phyloP scores from a whole-genome alignment of 1,140 invertebrate genomes.

The Harpegnathos saltator region DNA sequence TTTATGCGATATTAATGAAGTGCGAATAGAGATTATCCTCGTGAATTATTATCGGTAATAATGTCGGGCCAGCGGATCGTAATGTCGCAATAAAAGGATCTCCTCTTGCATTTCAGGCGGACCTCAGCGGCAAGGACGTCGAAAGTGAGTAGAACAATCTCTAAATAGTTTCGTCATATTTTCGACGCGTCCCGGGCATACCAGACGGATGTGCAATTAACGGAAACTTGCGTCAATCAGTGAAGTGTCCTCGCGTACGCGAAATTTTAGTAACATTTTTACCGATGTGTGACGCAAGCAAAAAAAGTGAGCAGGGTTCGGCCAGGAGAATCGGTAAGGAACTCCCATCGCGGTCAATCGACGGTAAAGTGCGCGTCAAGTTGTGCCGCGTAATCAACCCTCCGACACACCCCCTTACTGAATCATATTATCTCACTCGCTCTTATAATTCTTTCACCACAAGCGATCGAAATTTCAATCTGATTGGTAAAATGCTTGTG shows the following conservation, averaged over 20 bases:
- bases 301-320: conserved; percentile 23
- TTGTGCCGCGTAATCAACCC: neutral
- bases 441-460: neutral
- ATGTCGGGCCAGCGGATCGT: neutral
- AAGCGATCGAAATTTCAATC: neutral
- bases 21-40: too few relatives aligned
- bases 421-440: conserved; percentile 16
- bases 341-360: neutral
- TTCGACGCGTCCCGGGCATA: neutral
- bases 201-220: conserved; percentile 11
- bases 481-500: neutral
- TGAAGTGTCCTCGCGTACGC: conserved; percentile 51
- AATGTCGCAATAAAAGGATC: neutral
- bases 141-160: conserved; percentile 89
- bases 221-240: neutral
- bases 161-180: conserved; percentile 11
- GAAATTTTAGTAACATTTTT: neutral
- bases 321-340: neutral
- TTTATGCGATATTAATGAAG: too few relatives aligned
- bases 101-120: conserved; percentile 87
- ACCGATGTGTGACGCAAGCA: neutral
- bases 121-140: conserved; percentile 90
- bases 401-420: neutral
- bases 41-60: too few relatives aligned
- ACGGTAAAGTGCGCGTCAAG: neutral